A percentile compares a stretch with the other conserved stretches of the same genome.
phyloP scores from a whole-genome alignment of 2,797 vertebrate species.

The Pogoniulus pusillus region DNA sequence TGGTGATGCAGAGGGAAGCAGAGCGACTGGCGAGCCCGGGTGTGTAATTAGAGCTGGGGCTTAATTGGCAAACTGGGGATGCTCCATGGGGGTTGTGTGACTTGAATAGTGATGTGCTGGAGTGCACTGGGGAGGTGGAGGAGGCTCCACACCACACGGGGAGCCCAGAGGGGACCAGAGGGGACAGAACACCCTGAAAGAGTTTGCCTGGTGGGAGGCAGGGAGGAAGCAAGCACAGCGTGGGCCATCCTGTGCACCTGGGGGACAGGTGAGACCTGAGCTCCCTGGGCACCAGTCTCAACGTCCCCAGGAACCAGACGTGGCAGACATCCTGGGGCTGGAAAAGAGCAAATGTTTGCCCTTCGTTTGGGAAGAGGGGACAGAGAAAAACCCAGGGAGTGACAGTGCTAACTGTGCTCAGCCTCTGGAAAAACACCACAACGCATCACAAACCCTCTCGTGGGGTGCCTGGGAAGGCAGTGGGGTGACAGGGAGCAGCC shows the following conservation, averaged over 20 bases:
- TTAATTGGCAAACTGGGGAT: background rate
- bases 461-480: background rate
- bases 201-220: fast-evolving
- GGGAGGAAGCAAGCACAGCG: background rate
- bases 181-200: background rate
- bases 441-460: background rate
- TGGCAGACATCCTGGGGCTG: background rate
- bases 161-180: fast-evolving
- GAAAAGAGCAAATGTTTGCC: background rate
- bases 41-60: conserved; percentile 18
- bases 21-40: background rate
- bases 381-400: background rate
- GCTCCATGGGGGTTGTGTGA: background rate
- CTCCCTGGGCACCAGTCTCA: fast-evolving
- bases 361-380: background rate
- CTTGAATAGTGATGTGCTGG: background rate
- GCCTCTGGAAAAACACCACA: conserved; percentile 36
- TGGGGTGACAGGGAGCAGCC: fast-evolving
- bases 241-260: fast-evolving
- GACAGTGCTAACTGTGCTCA: background rate
- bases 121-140: background rate
- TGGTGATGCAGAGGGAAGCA: background rate
- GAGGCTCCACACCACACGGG: fast-evolving
- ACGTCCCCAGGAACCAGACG: background rate
- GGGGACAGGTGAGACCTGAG: too few relatives aligned